Evolutionary conservation across 2,113 vertebrate genomes (phyloP), one percentile per base, ranked within the genome.

Genomic region (Nycticryphes semicollaris): DNA sequence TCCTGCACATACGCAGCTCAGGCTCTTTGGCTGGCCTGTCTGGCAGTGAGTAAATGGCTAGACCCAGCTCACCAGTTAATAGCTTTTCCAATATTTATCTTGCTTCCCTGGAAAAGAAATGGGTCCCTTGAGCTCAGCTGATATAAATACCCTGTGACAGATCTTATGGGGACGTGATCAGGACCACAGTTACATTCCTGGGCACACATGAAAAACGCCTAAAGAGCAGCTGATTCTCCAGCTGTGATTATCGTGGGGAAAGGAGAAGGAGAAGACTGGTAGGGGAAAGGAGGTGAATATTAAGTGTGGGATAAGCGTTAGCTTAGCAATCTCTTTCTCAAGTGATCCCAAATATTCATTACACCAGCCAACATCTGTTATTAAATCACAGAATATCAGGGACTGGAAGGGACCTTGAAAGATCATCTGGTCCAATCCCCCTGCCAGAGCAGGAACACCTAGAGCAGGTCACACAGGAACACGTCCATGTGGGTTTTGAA

Each of bases 91-190:
- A 10, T 68, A 60, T 37, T 62, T 51, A 6, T 35, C 86, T 80
- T 83, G 7, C 59, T 68, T 80, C 18, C 41, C 39, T 39, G 63
- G 54, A 33, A 53, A 85, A 68, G 45, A 86, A 86, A 35, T 7
- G 37, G 13, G 10, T 63, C 13, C 60, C 0, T 0, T 1, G 4
- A 37, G 14, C 20, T 48, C 20, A n/a, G 74, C 28, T 70, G 78
- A 39, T 59, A 72, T 12, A 85, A 72, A 92, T 37, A 60, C 18
- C 14, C 25, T 8, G 10, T 9, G 57, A 33, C 14, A 41, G 15
- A 24, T 28, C 30, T 63, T 74, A 3, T 30, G 37, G 25, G n/a
- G 37, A 12, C 2, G 1, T 18, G 60, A 66, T 54, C 60, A 82
- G 47, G 45, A 39, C 47, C 3, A 12, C 18, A 24, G 39, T 47